Conservation (phyloP, 2,797 vertebrate genomes). For the Pangasius djambal region DNA sequence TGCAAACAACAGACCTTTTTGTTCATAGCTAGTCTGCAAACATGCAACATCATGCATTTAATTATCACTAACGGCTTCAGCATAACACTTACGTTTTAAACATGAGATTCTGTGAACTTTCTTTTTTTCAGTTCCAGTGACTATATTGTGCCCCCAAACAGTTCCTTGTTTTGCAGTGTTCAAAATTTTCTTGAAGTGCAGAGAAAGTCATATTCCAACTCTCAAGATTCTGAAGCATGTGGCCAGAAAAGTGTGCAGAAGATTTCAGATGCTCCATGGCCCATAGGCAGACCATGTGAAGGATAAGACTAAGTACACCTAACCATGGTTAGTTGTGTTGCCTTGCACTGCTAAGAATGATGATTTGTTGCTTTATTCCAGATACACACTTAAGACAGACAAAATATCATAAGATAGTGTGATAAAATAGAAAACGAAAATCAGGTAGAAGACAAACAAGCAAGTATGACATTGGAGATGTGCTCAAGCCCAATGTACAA, state of each 20-base stretch:
- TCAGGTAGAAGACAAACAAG: not conserved
- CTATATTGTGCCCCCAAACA: not conserved
- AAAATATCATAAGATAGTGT: not conserved
- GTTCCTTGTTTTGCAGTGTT: not conserved
- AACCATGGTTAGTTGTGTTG: not conserved
- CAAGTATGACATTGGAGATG: not conserved
- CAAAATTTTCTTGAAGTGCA: not conserved
- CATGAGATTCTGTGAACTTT: not conserved
- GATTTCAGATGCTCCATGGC: not conserved
- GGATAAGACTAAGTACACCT: not conserved
- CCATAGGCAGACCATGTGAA: not conserved
- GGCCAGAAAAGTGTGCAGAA: not conserved
- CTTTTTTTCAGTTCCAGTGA: not conserved
- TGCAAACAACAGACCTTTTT: too few relatives aligned
- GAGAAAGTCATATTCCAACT: not conserved
- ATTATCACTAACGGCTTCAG: not conserved
- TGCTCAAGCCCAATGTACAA: not conserved
- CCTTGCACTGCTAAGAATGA: not conserved
- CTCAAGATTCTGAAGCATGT: not conserved
- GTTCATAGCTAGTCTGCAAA: not conserved
- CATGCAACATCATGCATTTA: not conserved
- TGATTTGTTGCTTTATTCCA: not conserved
- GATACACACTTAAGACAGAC: not conserved
- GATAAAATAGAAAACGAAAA: not conserved
- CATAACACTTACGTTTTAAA: not conserved